Conservation (phyloP, 2,797 vertebrate genomes). For the Falco peregrinus region DNA sequence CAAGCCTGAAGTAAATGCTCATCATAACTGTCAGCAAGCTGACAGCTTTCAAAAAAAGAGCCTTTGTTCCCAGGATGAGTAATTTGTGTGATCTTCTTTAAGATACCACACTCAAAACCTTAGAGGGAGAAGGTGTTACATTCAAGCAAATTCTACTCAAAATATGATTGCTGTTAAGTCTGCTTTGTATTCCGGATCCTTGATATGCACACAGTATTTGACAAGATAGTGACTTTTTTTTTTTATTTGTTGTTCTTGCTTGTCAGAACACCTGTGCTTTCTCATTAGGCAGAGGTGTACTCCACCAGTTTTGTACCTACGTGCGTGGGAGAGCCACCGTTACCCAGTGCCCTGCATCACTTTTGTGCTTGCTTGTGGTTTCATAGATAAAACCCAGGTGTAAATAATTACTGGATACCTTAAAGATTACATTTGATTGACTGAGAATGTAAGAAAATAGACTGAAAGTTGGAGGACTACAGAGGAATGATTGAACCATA, state of each 20-base stretch:
- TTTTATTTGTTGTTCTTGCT: conserved; percentile 22
- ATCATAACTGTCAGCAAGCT: conserved; percentile 76
- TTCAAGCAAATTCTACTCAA: conserved; percentile 61
- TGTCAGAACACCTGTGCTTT: conserved; percentile 32
- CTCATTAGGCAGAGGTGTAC: conserved; percentile 4
- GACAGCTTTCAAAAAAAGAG: conserved; percentile 73
- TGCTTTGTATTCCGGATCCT: conserved; percentile 32
- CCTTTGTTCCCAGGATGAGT: conserved; percentile 75
- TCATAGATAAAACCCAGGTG: background rate
- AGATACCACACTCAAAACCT: conserved; percentile 66
- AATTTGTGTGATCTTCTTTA: conserved; percentile 73
- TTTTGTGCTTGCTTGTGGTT: background rate
- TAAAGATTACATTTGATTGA: background rate
- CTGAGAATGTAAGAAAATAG: background rate
- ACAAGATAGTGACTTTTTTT: conserved; percentile 7
- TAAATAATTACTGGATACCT: background rate
- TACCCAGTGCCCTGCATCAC: background rate
- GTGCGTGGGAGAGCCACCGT: background rate
- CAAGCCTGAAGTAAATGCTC: conserved; percentile 77
- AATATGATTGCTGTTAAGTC: conserved; percentile 53
- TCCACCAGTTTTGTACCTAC: background rate
- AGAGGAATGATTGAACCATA: background rate
- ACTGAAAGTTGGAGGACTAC: background rate
- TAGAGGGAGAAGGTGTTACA: conserved; percentile 64
- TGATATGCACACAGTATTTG: conserved; percentile 13